Evolutionary conservation across 2,113 vertebrate genomes (phyloP).

Genomic region (Plectropomus leopardus): DNA sequence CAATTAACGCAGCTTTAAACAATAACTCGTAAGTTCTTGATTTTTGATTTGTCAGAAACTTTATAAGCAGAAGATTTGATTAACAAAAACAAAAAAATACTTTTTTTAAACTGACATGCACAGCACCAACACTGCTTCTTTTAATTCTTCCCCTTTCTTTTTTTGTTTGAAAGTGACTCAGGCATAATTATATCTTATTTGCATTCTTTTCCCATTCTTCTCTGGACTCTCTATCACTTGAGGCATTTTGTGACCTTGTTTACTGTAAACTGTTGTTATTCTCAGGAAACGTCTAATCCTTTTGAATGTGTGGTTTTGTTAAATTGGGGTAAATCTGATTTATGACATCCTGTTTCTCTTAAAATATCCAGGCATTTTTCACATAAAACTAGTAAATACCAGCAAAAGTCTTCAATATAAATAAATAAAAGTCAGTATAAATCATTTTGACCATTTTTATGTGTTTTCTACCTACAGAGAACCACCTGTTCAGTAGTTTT

Average conservation of each 20-base stretch:
- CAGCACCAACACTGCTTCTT: background rate
- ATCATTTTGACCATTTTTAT: too few species aligned
- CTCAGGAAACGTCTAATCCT: constrained; percentile 6
- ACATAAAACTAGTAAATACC: background rate
- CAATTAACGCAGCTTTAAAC: too few species aligned
- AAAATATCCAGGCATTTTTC: background rate
- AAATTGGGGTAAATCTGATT: constrained; percentile 8
- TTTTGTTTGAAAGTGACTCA: background rate
- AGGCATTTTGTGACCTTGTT: constrained; percentile 20
- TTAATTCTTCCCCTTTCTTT: background rate
- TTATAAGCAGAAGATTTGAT: too few species aligned
- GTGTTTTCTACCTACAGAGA: background rate
- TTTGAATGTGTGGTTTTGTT: constrained; percentile 1
- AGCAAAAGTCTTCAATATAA: background rate
- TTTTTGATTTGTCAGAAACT: too few species aligned
- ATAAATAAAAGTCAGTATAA: background rate
- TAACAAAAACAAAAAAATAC: too few species aligned
- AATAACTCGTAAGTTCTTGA: too few species aligned
- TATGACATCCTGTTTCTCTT: background rate
- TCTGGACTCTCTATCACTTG: background rate
- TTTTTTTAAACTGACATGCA: too few species aligned
- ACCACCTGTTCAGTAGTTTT: background rate
- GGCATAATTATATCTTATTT: constrained; percentile 1
- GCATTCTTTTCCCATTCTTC: constrained; percentile 4
- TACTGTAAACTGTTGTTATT: constrained; percentile 25